Percentiles rank a stretch among this genome's conserved stretches.
Conservation (phyloP, 1,140 invertebrate species). For the Nilaparvata lugens region DNA sequence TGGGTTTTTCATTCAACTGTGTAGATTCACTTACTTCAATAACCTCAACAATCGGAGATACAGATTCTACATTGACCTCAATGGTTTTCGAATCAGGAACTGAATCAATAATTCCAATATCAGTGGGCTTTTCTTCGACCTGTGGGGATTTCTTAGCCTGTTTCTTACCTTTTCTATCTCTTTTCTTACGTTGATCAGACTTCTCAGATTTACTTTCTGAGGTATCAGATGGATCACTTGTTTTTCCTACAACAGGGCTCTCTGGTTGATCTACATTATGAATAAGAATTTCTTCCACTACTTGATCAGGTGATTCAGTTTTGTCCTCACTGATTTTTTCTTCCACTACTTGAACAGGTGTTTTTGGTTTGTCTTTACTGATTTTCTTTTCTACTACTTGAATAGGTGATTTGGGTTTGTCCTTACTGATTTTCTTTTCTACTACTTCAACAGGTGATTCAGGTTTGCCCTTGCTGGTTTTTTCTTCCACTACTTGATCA, state of each 20-base stretch:
- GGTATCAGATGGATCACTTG: not conserved
- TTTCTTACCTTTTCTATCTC: conserved; percentile 3
- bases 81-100: no score
- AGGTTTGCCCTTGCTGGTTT: not conserved
- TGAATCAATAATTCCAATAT: no score
- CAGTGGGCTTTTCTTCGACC: no score
- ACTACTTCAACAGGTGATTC: not conserved
- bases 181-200: not conserved
- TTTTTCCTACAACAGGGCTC: conserved; percentile 14
- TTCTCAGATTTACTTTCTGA: no score
- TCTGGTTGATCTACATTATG: conserved; percentile 5
- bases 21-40: no score
- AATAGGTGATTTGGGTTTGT: not conserved
- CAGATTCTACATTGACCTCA: no score
- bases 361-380: not conserved
- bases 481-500: not conserved
- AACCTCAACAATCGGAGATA: no score
- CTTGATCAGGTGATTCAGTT: not conserved
- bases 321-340: not conserved
- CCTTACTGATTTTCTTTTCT: not conserved
- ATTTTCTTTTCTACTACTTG: not conserved
- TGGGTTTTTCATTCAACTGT: no score
- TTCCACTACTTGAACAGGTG: not conserved
- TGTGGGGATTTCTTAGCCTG: no score
- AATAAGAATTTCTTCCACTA: not conserved